phyloP scores from a whole-genome alignment of 2,888 invertebrate species.

The Ophraella communa region DNA sequence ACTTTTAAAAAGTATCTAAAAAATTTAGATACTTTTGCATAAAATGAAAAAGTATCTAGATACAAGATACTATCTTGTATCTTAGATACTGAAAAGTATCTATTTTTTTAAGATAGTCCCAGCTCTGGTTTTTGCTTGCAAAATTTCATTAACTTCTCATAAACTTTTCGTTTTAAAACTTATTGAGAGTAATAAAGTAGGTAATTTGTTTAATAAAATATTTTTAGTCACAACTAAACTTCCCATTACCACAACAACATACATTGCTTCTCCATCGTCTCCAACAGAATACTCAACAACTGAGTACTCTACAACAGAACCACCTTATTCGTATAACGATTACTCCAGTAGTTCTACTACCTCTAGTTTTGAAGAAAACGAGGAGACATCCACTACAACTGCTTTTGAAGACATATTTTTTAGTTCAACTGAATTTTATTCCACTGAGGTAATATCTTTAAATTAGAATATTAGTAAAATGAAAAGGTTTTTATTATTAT shows the following conservation, averaged over 20 bases:
- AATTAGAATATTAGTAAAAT: not conserved
- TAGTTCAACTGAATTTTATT: not conserved
- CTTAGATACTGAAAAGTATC: too few species aligned
- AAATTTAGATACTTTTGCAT: too few species aligned
- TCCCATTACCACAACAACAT: not conserved
- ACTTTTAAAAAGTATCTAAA: too few species aligned
- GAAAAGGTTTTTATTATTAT: not conserved
- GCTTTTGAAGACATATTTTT: not conserved
- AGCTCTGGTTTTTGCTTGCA: too few species aligned
- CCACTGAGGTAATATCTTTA: not conserved
- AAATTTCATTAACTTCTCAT: too few species aligned
- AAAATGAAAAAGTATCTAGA: too few species aligned
- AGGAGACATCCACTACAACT: conserved; percentile 4
- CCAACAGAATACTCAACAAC: conserved; percentile 2
- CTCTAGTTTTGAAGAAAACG: conserved; percentile 3
- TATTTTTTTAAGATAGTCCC: too few species aligned
- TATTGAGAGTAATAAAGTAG: too few species aligned
- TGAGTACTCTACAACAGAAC: too few species aligned
- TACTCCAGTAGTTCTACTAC: not conserved
- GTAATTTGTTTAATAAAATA: not conserved
- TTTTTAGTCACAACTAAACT: not conserved
- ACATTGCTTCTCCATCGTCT: not conserved
- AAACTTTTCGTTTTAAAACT: too few species aligned
- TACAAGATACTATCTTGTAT: too few species aligned
- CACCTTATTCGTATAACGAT: not conserved